Conservation (phyloP, 1,140 invertebrate genomes). For the Leptinotarsa texana region DNA sequence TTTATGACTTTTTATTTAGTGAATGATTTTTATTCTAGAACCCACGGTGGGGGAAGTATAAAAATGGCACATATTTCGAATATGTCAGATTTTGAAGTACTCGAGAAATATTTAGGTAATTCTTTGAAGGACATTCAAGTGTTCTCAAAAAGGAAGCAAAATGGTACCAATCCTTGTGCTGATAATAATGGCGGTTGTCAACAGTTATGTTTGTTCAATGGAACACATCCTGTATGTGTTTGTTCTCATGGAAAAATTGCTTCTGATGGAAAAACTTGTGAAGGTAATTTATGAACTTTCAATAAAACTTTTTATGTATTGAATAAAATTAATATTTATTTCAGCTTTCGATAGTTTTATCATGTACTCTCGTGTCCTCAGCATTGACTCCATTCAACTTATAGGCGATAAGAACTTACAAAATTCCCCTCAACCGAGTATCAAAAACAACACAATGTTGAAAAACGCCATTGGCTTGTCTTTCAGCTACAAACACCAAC, state of each 20-base stretch:
- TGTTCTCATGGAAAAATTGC: conserved; percentile 75
- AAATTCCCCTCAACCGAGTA: conserved; percentile 76
- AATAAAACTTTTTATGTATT: neutral
- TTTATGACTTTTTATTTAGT: neutral
- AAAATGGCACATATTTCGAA: conserved; percentile 66
- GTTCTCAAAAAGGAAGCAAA: conserved; percentile 62
- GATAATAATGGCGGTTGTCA: conserved; percentile 76
- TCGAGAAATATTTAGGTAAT: conserved; percentile 66
- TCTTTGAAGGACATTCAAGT: conserved; percentile 74
- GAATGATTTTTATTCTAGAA: conserved; percentile 55
- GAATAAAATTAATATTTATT: conserved; percentile 40
- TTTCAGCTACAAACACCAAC: conserved; percentile 72
- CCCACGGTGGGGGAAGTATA: conserved; percentile 68
- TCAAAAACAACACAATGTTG: conserved; percentile 72
- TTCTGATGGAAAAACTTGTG: conserved; percentile 66
- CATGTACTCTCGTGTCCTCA: conserved; percentile 73
- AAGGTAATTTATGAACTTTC: conserved; percentile 55
- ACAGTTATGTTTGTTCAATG: conserved; percentile 76
- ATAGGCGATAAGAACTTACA: conserved; percentile 70
- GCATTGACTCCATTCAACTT: conserved; percentile 78
- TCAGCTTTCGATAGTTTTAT: conserved; percentile 75
- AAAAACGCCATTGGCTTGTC: conserved; percentile 83
- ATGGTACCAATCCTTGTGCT: conserved; percentile 69
- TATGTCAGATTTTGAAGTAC: conserved; percentile 59
- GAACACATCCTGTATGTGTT: conserved; percentile 67